Base-by-base conservation (phyloP, 1,140 invertebrate genomes). In the Drosophila pachea region DNA sequence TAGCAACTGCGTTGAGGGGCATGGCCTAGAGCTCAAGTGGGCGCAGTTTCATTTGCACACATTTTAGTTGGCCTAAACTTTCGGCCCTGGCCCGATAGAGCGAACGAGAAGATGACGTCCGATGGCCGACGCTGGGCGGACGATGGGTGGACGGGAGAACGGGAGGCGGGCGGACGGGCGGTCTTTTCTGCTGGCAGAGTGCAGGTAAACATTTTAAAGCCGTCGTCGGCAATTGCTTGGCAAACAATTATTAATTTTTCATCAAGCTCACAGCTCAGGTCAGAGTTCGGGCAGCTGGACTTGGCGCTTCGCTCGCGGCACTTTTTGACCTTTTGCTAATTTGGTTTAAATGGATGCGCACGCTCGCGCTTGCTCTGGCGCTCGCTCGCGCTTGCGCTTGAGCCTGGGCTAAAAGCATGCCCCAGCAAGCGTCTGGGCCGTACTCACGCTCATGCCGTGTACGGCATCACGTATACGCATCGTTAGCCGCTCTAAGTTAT, bases 401-500 rank as follows among this genome's bases (percentile, higher is more conserved):
- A n/a, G 22, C 22, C 22, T 22, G 1, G 22, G 22, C 22, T 22
- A 22, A 76, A 69, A 68, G 68, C 67, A 43, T 36, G 59, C 68
- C 78, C 67, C 75, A 60, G 22, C 22, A n/a, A n/a, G 22, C 22
- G 22, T 22, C 3, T 1, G 22, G 22, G 22, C 22, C 22, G 3
- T 22, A 3, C 22, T 22, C 22, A 22, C 22, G 22, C 22, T 22
- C 22, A 22, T 22, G 22, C 22, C 3, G 42, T 29, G 31, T 45
- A 36, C 29, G 52, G 63, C 81, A 74, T 86, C 81, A 84, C 81
- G 81, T 84, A 75, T 86, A 86, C 81, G 81, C 81, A 86, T 77
- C 74, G 81, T 86, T 86, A 86, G 81, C 75, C 64, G 33, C 63
- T 48, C 73, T 86, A 84, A 86, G 81, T 86, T 86, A 86, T 86